These are phyloP conservation scores for Piprites chloris DNA, from an alignment of 2,113 vertebrate species.

Conservation along the genomic window DNA sequence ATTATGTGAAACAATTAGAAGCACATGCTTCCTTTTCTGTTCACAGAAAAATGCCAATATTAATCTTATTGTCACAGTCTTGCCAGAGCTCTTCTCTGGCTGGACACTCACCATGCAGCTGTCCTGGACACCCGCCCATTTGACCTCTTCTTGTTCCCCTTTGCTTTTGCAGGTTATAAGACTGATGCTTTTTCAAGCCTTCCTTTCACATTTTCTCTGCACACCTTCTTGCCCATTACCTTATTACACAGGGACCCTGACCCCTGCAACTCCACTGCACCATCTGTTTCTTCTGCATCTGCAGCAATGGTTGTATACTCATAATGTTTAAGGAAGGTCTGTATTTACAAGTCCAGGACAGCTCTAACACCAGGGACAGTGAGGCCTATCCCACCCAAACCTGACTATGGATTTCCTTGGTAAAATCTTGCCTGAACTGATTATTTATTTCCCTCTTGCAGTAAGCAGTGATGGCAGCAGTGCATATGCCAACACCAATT, in stretches of 20 bases:
- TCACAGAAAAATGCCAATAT: neutral
- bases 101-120: neutral
- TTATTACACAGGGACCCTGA: fast-evolving
- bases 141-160: neutral
- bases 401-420: neutral
- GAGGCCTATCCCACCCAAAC: neutral
- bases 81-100: neutral
- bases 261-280: neutral
- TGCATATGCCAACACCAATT: fast-evolving
- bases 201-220: neutral
- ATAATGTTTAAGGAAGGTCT: neutral
- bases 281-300: neutral
- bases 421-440: neutral
- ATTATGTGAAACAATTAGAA: slow-evolving; percentile 22
- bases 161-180: neutral
- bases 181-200: neutral
- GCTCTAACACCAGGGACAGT: neutral
- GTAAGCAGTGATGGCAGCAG: neutral
- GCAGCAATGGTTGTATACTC: neutral
- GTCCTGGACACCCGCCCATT: neutral
- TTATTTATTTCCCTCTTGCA: neutral
- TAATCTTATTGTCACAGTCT: neutral
- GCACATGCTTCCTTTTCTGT: neutral
- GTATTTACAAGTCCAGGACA: neutral
- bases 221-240: neutral